Conservation (phyloP, 2,888 invertebrate species). For the Thymelicus lineola region DNA sequence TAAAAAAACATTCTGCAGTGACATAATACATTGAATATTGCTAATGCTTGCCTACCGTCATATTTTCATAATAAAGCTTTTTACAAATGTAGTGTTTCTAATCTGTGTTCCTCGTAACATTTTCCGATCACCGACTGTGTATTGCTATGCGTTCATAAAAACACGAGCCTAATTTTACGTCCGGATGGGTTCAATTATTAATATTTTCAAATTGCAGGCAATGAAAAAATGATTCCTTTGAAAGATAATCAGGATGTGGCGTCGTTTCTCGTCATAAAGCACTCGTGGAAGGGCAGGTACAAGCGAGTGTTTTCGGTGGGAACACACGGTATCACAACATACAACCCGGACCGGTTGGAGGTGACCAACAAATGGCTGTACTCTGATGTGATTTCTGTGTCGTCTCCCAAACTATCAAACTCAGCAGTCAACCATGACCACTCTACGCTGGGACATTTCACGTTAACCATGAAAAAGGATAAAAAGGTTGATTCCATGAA, state of each 20-base stretch:
- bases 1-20: neutral
- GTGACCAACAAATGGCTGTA: slow-evolving; percentile 97
- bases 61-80: slow-evolving; percentile 10
- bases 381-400: slow-evolving; percentile 90
- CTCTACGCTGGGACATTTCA: slow-evolving; percentile 72
- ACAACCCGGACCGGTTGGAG: slow-evolving; percentile 89
- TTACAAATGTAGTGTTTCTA: neutral
- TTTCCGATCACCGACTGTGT: slow-evolving; percentile 22
- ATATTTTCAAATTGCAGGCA: slow-evolving; percentile 58
- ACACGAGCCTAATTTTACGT: slow-evolving; percentile 9
- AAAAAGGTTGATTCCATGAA: slow-evolving; percentile 97
- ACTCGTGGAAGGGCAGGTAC: slow-evolving; percentile 99
- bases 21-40: neutral
- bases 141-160: slow-evolving; percentile 19
- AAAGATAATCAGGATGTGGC: slow-evolving; percentile 98
- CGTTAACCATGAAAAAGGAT: slow-evolving; percentile 94
- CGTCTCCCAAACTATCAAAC: slow-evolving; percentile 86
- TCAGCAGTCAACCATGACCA: slow-evolving; percentile 84
- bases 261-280: slow-evolving; percentile 98
- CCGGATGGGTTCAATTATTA: slow-evolving; percentile 26
- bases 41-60: slow-evolving; percentile 15
- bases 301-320: slow-evolving; percentile 99
- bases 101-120: slow-evolving; percentile 17
- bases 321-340: slow-evolving; percentile 97
- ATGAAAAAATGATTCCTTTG: slow-evolving; percentile 91